Base-by-base conservation (phyloP, 2,797 vertebrate genomes). In the Smutsia temminckii region DNA sequence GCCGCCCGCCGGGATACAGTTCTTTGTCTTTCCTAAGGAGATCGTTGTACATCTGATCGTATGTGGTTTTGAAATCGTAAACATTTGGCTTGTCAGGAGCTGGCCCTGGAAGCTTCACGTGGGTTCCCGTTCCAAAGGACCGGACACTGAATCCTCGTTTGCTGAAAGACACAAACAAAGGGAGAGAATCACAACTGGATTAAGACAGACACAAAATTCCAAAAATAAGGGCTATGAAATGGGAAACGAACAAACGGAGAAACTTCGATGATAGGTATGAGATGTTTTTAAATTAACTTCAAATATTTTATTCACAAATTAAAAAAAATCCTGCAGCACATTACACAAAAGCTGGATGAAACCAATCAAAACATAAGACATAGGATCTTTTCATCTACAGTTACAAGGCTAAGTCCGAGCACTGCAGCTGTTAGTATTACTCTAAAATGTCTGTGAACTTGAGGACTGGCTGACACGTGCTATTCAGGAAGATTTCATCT, bases 41-140 rank as follows among this genome's bases (percentile, higher is more conserved):
- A 98, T 99, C 99, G 99, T 99, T 99, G 99, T 99, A 99, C 99
- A 99, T 99, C 99, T 99, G 99, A 98, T 99, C 99, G 98, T 99
- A 99, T 97, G 99, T 99, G 59, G 99, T 99, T 99, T 99, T 99
- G 99, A 99, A 99, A 99, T 99, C 99, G 86, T 99, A 99, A 98
- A 99, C 99, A 98, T 99, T 99, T 55, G 99, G 99, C 98, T 99
- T 99, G 99, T 99, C 99, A 59, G 99, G 99, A 63, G 99, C 99
- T 40, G 99, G 99, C 98, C 99, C 99, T 10, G 99, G 99, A 77
- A 99, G 99, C 97, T 99, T 99, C 98, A 99, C 99, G 2, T 99
- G 99, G 96, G 99, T 99, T 96, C 99, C 99, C 0, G 99, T 99
- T 94, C 99, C 99, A 69, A 99, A 99, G 94, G 99, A 99, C 27